Evolutionary conservation across 2,113 vertebrate species (phyloP), one percentile per base, ranked within the genome.

Genomic region (Proterorhinus semilunaris): DNA sequence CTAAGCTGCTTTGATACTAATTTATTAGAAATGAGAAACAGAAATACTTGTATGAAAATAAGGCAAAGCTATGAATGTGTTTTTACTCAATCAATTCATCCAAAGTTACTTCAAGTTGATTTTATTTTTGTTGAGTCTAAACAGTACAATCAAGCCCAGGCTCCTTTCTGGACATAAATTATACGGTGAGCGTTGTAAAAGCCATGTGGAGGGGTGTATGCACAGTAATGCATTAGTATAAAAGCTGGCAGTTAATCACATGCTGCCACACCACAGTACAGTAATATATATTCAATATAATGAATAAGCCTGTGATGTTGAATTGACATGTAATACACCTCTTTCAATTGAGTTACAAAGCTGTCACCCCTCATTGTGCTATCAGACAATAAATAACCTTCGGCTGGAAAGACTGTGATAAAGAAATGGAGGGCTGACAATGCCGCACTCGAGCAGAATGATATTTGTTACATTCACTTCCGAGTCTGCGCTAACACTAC

Each of bases 201-300:
- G 67, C 80, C 84, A 80, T 76, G 70, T 51, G 44, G n/a, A 66
- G 68, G 57, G 53, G 61, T 65, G 63, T 52, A 80, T 71, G 66
- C 62, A 75, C 72, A n/a, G 68, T 49, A 62, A 58, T 64, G 58
- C 66, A 83, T 85, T 86, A 73, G 58, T 73, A 69, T 85, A 76
- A 86, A 81, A 84, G 81, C 77, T 78, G 77, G 86, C 73, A 73
- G 69, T 87, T 71, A 83, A 87, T 86, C 82, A 86, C 77, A 62
- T 65, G 36, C 36, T 61, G 58, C 13, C 68, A 72, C 12, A 54
- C 65, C 63, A 64, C 65, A 43, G 77, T 62, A 36, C 17, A 69
- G 79, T 70, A 66, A 45, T 45, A 71, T 44, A 73, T 53, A 84
- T 68, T 69, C 57, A 58, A 76, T 73, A 57, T 81, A 83, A 85